These are phyloP conservation scores for Carterocephalus palaemon DNA, from an alignment of 2,888 invertebrate genomes.

Conservation along the genomic window DNA sequence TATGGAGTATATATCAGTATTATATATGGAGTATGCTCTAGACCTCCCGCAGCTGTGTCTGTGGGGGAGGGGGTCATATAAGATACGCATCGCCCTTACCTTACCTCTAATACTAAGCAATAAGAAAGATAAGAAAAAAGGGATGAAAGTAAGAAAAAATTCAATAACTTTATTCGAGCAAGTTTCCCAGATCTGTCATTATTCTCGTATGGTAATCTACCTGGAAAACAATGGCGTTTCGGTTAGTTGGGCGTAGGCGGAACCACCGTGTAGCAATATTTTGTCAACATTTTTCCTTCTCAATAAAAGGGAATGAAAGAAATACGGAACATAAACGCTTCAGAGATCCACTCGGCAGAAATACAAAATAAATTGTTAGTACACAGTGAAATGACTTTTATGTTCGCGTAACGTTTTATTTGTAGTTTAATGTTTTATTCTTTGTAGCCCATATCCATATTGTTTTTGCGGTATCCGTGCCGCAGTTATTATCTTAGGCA, in stretches of 20 bases:
- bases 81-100: too few relatives aligned
- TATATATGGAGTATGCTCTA: too few relatives aligned
- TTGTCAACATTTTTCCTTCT: slow-evolving; percentile 24
- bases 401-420: slow-evolving; percentile 12
- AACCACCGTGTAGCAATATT: slow-evolving; percentile 10
- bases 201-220: slow-evolving; percentile 13
- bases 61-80: too few relatives aligned
- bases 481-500: too few relatives aligned
- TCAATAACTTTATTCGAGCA: slow-evolving; percentile 1
- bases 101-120: too few relatives aligned
- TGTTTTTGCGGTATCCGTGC: slow-evolving; percentile 1
- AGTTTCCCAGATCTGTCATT: slow-evolving; percentile 11
- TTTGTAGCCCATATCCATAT: slow-evolving; percentile 1
- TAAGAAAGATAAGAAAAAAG: too few relatives aligned
- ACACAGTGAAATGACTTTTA: slow-evolving; percentile 17
- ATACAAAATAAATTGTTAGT: slow-evolving; percentile 20
- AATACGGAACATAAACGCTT: slow-evolving; percentile 18
- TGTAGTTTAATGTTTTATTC: slow-evolving; percentile 12
- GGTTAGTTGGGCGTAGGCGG: slow-evolving; percentile 1
- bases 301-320: slow-evolving; percentile 20
- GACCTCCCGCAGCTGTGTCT: too few relatives aligned
- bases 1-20: too few relatives aligned
- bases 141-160: slow-evolving; percentile 3
- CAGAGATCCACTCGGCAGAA: slow-evolving; percentile 18
- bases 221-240: slow-evolving; percentile 11